Conservation (phyloP, 2,113 vertebrate genomes). For the Siniperca knerii region DNA sequence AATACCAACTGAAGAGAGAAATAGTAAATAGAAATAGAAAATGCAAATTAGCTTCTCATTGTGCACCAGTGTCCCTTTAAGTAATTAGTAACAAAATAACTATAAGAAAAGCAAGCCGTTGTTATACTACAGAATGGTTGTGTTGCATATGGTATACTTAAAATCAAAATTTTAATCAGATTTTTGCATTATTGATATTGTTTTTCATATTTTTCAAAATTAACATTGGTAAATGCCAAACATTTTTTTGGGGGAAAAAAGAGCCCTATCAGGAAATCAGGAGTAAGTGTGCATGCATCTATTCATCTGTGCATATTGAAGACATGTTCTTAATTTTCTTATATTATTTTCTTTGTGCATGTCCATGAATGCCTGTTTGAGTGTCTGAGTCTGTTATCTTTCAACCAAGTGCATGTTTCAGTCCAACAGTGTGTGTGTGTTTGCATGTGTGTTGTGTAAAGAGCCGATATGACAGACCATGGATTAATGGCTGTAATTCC, state of each 20-base stretch:
- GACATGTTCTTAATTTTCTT: too few species aligned
- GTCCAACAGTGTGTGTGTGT: slow-evolving; percentile 25
- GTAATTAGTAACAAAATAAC: not conserved
- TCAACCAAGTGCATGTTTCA: slow-evolving; percentile 21
- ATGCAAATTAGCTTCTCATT: not conserved
- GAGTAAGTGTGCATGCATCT: not conserved
- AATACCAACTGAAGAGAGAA: not conserved
- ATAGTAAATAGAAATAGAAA: not conserved
- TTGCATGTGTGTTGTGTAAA: slow-evolving; percentile 24
- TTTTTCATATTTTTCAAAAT: not conserved
- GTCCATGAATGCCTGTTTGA: not conserved
- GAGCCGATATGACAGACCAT: slow-evolving; percentile 53
- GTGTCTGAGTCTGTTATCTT: not conserved
- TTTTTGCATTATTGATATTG: not conserved
- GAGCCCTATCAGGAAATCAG: not conserved
- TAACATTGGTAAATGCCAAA: too few species aligned
- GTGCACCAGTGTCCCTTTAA: too few species aligned
- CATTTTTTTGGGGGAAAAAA: not conserved
- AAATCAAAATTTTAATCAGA: not conserved
- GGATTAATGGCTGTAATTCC: slow-evolving; percentile 60
- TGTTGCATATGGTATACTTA: not conserved
- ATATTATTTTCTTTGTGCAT: not conserved
- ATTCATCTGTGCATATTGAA: not conserved
- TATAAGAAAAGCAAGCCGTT: not conserved
- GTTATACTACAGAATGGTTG: not conserved